Evolutionary conservation across 2,113 vertebrate species (phyloP).

Genomic region (Hyperoodon ampullatus): DNA sequence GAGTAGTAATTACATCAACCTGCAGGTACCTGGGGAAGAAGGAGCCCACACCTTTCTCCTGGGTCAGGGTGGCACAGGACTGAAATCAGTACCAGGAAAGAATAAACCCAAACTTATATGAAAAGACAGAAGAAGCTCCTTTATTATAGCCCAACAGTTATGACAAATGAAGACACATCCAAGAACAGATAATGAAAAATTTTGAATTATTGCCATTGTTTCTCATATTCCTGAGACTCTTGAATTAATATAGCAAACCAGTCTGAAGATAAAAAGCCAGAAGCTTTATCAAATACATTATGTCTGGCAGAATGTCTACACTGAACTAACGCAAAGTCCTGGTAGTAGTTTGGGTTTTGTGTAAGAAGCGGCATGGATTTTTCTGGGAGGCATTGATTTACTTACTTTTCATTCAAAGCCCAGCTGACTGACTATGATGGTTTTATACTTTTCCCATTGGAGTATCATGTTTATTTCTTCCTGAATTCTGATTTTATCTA

Average conservation of each 20-base stretch:
- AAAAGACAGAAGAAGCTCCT: conserved; percentile 50
- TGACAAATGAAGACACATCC: conserved; percentile 75
- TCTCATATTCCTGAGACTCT: conserved; percentile 69
- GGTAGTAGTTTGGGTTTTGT: neutral
- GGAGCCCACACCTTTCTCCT: neutral
- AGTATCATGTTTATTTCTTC: neutral
- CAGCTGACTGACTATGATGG: neutral
- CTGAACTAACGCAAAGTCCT: conserved; percentile 19
- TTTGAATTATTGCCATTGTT: conserved; percentile 80
- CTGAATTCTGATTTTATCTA: neutral
- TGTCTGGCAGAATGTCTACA: conserved; percentile 56
- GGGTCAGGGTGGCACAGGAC: neutral
- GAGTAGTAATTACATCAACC: neutral
- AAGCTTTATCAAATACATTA: conserved; percentile 76
- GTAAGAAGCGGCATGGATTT: conserved; percentile 70
- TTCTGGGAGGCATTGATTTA: neutral
- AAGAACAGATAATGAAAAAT: conserved; percentile 80
- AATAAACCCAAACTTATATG: neutral
- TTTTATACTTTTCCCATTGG: neutral
- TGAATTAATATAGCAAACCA: conserved; percentile 76
- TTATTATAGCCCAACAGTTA: conserved; percentile 59
- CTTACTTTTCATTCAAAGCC: neutral
- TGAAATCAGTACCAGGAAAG: neutral
- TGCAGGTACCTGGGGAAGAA: neutral
- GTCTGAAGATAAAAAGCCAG: conserved; percentile 78